A percentile compares a stretch with the other conserved stretches of the same genome.
Conservation (phyloP, 2,113 vertebrate species). For the Egretta garzetta region DNA sequence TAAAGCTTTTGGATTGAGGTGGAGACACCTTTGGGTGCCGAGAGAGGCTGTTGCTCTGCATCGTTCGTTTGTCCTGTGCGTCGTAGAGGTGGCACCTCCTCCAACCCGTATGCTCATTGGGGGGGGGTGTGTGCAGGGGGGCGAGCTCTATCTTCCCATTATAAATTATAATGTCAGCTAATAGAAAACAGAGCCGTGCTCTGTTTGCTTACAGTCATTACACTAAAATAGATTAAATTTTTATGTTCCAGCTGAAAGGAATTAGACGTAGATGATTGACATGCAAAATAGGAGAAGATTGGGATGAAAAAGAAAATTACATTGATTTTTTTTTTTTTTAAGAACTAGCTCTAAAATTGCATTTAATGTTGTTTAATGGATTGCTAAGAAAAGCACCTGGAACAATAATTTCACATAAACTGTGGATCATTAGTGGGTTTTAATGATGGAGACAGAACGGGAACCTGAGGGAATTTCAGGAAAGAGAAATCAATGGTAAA, state of each 20-base stretch:
- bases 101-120: accelerated
- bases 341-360: not conserved
- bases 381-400: conserved; percentile 13
- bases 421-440: not conserved
- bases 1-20: not conserved
- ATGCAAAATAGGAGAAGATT: not conserved
- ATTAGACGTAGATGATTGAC: conserved; percentile 21
- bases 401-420: not conserved
- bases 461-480: not conserved
- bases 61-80: not conserved
- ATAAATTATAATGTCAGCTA: not conserved
- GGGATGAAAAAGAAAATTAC: not conserved
- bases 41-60: not conserved
- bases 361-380: conserved; percentile 1
- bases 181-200: not conserved
- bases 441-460: not conserved
- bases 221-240: not conserved
- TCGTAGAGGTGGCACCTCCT: not conserved
- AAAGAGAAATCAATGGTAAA: not conserved
- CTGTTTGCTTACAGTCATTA: not conserved
- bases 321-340: not conserved
- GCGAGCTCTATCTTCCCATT: not conserved
- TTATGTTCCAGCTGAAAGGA: conserved; percentile 34
- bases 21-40: not conserved
- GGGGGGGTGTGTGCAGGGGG: accelerated